Conservation (phyloP, 64 coral and sea anemone genomes). For the Hydrozoanthus tunicans region DNA sequence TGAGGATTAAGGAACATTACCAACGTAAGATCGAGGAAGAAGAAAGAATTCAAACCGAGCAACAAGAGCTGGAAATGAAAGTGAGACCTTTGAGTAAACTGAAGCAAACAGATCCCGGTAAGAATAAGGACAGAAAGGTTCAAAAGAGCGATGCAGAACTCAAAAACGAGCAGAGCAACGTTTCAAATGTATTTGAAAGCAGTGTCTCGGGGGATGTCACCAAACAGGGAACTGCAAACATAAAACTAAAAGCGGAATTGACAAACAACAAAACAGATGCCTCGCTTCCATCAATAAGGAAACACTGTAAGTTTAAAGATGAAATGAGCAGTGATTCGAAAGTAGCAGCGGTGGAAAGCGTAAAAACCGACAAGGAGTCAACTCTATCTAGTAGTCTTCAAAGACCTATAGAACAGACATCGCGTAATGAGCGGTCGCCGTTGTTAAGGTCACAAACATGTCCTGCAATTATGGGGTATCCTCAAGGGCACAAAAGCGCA, state of each 20-base stretch:
- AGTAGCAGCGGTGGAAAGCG: not conserved
- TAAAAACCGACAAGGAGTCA: not conserved
- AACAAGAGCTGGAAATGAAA: conserved; percentile 8
- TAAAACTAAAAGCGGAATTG: not conserved
- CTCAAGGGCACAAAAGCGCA: not conserved
- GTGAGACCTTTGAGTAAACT: conserved; percentile 20
- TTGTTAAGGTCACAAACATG: conserved; percentile 41
- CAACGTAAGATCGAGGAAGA: conserved; percentile 45
- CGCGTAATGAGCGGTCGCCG: not conserved
- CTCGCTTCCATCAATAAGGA: not conserved
- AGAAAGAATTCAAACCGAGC: conserved; percentile 27
- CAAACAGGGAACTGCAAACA: not conserved
- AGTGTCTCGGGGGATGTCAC: not conserved
- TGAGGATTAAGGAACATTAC: conserved; percentile 37
- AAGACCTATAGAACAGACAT: not conserved
- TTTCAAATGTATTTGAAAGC: not conserved
- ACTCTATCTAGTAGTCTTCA: not conserved
- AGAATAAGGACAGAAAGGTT: not conserved
- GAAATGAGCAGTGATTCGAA: not conserved
- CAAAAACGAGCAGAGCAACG: not conserved
- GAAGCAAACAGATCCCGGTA: not conserved
- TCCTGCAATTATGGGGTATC: not conserved
- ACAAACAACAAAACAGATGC: not conserved
- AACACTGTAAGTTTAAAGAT: not conserved
- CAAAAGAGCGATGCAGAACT: not conserved